These are phyloP conservation scores for Anguilla anguilla DNA, from an alignment of 2,797 vertebrate genomes.

Conservation along the genomic window DNA sequence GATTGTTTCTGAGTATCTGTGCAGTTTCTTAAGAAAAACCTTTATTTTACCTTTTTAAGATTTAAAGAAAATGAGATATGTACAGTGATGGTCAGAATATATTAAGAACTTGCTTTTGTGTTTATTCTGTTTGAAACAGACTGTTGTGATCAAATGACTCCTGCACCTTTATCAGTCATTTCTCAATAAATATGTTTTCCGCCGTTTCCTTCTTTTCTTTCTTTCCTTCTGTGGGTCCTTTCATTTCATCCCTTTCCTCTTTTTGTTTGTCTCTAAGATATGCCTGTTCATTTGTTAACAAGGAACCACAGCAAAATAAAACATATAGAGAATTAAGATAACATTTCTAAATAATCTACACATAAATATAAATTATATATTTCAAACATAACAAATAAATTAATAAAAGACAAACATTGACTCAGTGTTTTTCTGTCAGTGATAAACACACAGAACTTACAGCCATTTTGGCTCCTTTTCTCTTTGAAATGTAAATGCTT, in stretches of 20 bases:
- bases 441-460: neutral
- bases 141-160: conserved; percentile 52
- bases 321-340: neutral
- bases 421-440: conserved; percentile 16
- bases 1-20: conserved; percentile 35
- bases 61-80: conserved; percentile 46
- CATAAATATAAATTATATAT: neutral
- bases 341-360: neutral
- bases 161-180: conserved; percentile 66
- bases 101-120: conserved; percentile 42
- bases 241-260: conserved; percentile 8
- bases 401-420: neutral
- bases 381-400: neutral
- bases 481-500: neutral
- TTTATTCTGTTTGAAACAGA: conserved; percentile 68
- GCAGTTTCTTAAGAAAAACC: conserved; percentile 51
- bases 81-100: conserved; percentile 32
- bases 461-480: neutral
- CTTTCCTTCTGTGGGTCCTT: conserved; percentile 25
- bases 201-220: conserved; percentile 47
- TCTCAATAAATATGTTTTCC: conserved; percentile 70
- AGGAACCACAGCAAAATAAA: neutral
- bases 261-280: neutral
- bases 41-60: conserved; percentile 44
- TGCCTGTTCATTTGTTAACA: neutral